Percentiles rank a stretch among this genome's conserved stretches.
These are phyloP conservation scores for Pangasius krempfi DNA, from an alignment of 2,797 vertebrate genomes.

Conservation along the genomic window DNA sequence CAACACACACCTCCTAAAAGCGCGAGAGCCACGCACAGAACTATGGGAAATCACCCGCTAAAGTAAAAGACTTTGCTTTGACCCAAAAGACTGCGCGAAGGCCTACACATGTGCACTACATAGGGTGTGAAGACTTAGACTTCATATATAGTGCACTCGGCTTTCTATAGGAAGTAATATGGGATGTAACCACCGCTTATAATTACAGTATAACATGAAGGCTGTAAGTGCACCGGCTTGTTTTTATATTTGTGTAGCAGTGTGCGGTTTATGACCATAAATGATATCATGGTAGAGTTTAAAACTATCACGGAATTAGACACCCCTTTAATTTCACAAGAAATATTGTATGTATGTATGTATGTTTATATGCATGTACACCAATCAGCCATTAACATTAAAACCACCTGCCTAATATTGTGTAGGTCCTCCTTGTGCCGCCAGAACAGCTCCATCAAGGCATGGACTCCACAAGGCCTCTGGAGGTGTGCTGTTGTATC, in stretches of 20 bases:
- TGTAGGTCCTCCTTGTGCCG: too few relatives aligned
- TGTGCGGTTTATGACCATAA: background rate
- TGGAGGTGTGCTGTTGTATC: too few relatives aligned
- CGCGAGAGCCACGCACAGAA: background rate
- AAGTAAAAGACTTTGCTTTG: slow-evolving; percentile 18
- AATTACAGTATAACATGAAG: background rate
- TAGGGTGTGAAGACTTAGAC: background rate
- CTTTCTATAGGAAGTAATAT: background rate
- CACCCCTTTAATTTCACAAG: too few relatives aligned
- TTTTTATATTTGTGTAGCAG: background rate
- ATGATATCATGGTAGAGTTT: background rate
- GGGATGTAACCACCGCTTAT: background rate
- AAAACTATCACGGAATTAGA: too few relatives aligned
- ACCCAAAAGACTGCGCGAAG: background rate
- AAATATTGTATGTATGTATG: too few relatives aligned
- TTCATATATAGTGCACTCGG: background rate
- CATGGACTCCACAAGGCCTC: too few relatives aligned
- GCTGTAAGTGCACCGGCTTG: background rate
- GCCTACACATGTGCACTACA: background rate
- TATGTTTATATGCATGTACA: too few relatives aligned
- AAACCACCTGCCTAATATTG: too few relatives aligned
- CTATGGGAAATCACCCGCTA: slow-evolving; percentile 27
- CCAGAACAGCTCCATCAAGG: too few relatives aligned
- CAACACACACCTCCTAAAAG: background rate
- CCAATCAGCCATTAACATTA: too few relatives aligned